Conservation (phyloP, 2,888 invertebrate genomes). For the Lapara coniferarum region DNA sequence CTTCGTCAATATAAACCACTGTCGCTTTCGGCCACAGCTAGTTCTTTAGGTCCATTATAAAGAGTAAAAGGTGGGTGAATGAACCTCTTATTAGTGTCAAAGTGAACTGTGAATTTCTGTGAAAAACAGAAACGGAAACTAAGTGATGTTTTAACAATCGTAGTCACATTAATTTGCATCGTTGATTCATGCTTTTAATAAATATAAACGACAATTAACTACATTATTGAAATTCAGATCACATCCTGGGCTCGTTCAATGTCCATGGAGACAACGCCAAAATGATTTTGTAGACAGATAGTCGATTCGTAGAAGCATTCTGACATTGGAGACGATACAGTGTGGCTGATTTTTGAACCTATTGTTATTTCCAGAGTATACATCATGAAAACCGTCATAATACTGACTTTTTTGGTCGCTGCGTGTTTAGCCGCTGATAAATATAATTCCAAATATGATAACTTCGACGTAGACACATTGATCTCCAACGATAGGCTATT, state of each 20-base stretch:
- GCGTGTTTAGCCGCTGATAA: conserved; percentile 70
- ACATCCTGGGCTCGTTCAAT: conserved; percentile 47
- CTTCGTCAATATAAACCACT: conserved; percentile 77
- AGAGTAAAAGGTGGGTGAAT: conserved; percentile 80
- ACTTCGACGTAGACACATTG: conserved; percentile 88
- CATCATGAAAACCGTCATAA: conserved; percentile 65
- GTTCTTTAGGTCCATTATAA: conserved; percentile 72
- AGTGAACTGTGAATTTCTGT: conserved; percentile 34
- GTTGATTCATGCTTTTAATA: conserved; percentile 32
- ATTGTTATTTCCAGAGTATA: conserved; percentile 50
- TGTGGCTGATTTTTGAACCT: conserved; percentile 42
- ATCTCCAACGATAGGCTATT: conserved; percentile 87
- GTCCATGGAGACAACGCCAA: conserved; percentile 53
- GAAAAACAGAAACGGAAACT: conserved; percentile 1
- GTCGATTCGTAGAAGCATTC: conserved; percentile 45
- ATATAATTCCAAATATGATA: conserved; percentile 88
- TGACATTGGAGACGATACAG: conserved; percentile 43
- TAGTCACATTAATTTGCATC: conserved; percentile 6
- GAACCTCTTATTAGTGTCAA: conserved; percentile 43
- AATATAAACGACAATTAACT: conserved; percentile 23
- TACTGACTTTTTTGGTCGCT: conserved; percentile 63
- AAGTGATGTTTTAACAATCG: conserved; percentile 9
- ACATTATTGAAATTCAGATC: conserved; percentile 54
- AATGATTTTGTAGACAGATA: conserved; percentile 52
- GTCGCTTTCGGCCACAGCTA: conserved; percentile 75